phyloP scores from a whole-genome alignment of 2,797 vertebrate species.

The Hippopotamyrus pictus region DNA sequence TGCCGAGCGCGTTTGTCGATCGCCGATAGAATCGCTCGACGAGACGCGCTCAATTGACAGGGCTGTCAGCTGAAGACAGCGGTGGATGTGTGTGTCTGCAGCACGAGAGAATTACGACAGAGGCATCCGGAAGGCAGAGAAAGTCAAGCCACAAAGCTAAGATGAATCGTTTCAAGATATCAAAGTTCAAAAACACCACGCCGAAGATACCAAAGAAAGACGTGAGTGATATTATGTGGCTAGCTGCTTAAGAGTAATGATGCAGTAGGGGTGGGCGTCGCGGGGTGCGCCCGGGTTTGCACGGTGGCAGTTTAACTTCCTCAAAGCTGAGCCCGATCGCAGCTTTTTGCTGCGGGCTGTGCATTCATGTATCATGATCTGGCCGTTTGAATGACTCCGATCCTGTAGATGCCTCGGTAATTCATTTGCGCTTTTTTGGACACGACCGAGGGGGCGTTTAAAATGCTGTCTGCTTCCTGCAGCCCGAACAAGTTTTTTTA shows the following conservation, averaged over 20 bases:
- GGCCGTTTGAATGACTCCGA: background rate
- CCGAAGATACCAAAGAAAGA: slow-evolving; percentile 77
- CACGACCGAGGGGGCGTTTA: background rate
- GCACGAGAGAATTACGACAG: slow-evolving; percentile 34
- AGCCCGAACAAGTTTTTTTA: background rate
- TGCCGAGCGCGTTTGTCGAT: background rate
- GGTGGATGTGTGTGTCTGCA: background rate
- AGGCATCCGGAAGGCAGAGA: slow-evolving; percentile 64
- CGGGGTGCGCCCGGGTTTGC: slow-evolving; percentile 35
- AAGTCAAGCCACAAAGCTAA: slow-evolving; percentile 30
- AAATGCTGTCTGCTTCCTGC: background rate
- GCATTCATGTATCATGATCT: background rate
- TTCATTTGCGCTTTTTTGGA: background rate
- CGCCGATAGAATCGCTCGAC: slow-evolving; percentile 23
- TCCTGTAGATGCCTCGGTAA: background rate
- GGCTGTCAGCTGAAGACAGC: slow-evolving; percentile 17
- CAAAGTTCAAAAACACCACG: slow-evolving; percentile 86
- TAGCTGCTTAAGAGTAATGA: slow-evolving; percentile 13
- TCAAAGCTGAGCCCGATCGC: slow-evolving; percentile 38
- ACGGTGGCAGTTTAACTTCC: slow-evolving; percentile 51
- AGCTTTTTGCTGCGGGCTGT: background rate
- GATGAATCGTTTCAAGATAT: slow-evolving; percentile 90
- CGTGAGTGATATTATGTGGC: slow-evolving; percentile 60
- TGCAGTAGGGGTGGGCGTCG: slow-evolving; percentile 32
- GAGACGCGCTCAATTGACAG: background rate